Base-by-base conservation (phyloP, 2,888 invertebrate genomes). In the Chaetoderma sp. region DNA sequence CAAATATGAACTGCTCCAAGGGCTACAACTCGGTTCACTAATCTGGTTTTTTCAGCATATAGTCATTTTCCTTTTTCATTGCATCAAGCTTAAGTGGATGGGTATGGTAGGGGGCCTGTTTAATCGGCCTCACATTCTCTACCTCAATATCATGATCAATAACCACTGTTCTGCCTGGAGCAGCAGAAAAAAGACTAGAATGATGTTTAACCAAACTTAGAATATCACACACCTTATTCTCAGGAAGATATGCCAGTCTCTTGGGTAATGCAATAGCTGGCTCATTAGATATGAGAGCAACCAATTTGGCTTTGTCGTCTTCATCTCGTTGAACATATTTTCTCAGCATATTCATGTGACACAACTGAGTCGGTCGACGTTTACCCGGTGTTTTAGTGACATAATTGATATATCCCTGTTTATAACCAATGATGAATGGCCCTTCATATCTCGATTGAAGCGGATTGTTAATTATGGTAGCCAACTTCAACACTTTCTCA, bases 301-400 rank as follows among this genome's bases (percentile, higher is more conserved):
- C n/a, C n/a, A n/a, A n/a, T n/a, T n/a, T n/a, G n/a, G n/a, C n/a
- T n/a, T n/a, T n/a, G n/a, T n/a, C n/a, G n/a, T n/a, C n/a, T n/a
- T n/a, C n/a, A n/a, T 68, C 47, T 61, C 67, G 61, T 10, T 66
- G 60, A 59, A 45, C 1, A 42, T 70, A 71, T 33, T 36, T 25
- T 45, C 71, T 68, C 5, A 68, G 25, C 69, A 71, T 66, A 49
- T 73, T 71, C 16, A 69, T 42, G 56, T 73, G 73, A 62, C 63
- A 71, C 16, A 71, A 23, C 36, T 58, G 39, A 23, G 36, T 63
- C 13, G 55, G 42, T 39, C 67, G 66, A 16, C 57, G 62, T 30
- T 63, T 56, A 56, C 54, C 68, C 47, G 68, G 70, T 23, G 73
- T 73, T 5, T n/a, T 5, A 36, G 61, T 52, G 10, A 62, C 23